These are phyloP conservation scores for Chaenocephalus aceratus DNA, from an alignment of 2,113 vertebrate genomes.

Conservation along the genomic window DNA sequence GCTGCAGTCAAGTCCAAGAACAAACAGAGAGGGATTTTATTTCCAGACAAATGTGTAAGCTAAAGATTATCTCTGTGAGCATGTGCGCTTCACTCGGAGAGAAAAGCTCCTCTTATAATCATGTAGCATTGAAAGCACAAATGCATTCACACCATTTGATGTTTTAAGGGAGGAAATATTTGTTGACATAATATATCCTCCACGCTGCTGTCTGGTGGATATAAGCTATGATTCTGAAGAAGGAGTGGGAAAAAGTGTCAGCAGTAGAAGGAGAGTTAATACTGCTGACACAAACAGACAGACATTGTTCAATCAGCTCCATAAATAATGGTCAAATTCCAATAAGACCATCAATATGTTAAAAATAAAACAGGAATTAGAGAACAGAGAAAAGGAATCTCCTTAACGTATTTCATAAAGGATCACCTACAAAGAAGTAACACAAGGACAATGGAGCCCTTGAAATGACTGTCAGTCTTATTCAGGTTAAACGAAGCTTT, in stretches of 20 bases:
- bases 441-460: neutral
- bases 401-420: neutral
- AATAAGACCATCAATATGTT: slow-evolving; percentile 24
- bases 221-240: neutral
- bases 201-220: neutral
- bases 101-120: neutral
- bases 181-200: neutral
- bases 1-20: slow-evolving; percentile 7
- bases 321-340: slow-evolving; percentile 25
- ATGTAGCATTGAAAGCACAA: neutral
- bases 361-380: slow-evolving; percentile 8
- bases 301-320: slow-evolving; percentile 11
- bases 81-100: neutral
- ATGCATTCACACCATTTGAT: neutral
- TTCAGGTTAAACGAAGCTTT: too few relatives aligned
- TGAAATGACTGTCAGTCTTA: neutral
- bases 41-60: slow-evolving; percentile 3
- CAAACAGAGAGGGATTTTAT: neutral
- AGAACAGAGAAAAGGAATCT: slow-evolving; percentile 18
- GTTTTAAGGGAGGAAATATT: neutral
- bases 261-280: slow-evolving; percentile 3
- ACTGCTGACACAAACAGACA: neutral
- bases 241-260: neutral
- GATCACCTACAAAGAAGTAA: neutral
- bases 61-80: neutral